Evolutionary conservation across 2,888 invertebrate species (phyloP).

Genomic region (Coremacera marginata): DNA sequence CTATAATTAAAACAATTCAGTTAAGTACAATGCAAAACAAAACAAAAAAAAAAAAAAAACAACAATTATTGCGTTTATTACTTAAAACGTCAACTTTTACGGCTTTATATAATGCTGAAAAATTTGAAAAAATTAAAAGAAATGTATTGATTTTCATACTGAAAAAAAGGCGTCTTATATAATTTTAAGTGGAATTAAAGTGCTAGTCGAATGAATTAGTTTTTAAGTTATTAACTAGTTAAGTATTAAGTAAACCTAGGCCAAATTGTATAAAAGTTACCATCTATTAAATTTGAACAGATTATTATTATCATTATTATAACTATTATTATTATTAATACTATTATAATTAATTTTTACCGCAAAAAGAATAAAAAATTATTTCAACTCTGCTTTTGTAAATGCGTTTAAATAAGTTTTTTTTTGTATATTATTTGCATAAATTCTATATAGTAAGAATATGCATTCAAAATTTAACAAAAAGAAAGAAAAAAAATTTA

Average conservation of each 20-base stretch:
- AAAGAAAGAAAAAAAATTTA: not conserved
- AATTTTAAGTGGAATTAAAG: conserved; percentile 30
- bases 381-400: no score
- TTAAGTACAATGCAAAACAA: not conserved
- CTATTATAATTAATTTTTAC: not conserved
- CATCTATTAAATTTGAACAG: not conserved
- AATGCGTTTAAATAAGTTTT: not conserved
- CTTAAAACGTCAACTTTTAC: no score
- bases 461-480: not conserved
- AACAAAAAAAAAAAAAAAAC: no score
- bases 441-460: not conserved
- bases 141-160: conserved; percentile 1
- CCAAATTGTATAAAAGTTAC: conserved; percentile 35
- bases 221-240: conserved; percentile 33
- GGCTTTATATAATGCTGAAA: no score
- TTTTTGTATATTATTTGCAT: conserved; percentile 4
- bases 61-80: not conserved
- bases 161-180: conserved; percentile 15
- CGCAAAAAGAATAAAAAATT: no score
- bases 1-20: not conserved
- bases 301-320: not conserved
- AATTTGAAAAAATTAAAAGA: not conserved
- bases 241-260: conserved; percentile 27
- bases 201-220: conserved; percentile 35
- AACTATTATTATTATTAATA: not conserved